These are phyloP conservation scores for Aldrovandia affinis DNA, from an alignment of 2,797 vertebrate genomes.

Conservation along the genomic window DNA sequence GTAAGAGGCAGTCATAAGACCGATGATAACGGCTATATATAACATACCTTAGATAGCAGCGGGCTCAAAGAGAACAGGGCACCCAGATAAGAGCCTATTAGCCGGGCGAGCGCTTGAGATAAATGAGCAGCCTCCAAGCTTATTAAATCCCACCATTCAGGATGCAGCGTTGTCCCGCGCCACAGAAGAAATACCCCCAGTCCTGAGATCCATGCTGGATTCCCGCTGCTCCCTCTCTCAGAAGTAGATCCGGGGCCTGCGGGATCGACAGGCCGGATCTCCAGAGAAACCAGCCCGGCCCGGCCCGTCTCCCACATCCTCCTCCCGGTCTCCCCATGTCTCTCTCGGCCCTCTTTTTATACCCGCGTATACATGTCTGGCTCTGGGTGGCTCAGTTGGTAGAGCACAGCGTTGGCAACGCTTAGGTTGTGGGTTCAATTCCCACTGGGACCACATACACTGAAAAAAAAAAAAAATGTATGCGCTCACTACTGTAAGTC, in stretches of 20 bases:
- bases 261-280: neutral
- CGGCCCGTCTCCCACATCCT: neutral
- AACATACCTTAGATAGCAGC: conserved; percentile 58
- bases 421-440: too few relatives aligned
- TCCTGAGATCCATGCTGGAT: neutral
- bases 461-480: too few relatives aligned
- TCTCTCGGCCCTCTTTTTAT: neutral
- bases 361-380: neutral
- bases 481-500: too few relatives aligned
- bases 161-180: conserved; percentile 12
- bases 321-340: neutral
- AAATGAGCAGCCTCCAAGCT: conserved; percentile 43
- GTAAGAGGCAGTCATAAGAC: conserved; percentile 74
- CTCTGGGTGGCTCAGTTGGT: too few relatives aligned
- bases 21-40: conserved; percentile 70
- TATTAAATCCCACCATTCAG: conserved; percentile 33
- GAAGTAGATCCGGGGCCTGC: too few relatives aligned
- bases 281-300: neutral
- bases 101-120: conserved; percentile 44
- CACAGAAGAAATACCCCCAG: conserved; percentile 11
- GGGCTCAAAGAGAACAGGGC: conserved; percentile 49
- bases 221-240: neutral
- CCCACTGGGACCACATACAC: too few relatives aligned
- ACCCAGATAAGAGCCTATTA: conserved; percentile 58
- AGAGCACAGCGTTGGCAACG: too few relatives aligned